Evolutionary conservation across 1,140 invertebrate species (phyloP), one percentile per base, ranked within the genome.

Genomic region (Mactra quadrangularis): DNA sequence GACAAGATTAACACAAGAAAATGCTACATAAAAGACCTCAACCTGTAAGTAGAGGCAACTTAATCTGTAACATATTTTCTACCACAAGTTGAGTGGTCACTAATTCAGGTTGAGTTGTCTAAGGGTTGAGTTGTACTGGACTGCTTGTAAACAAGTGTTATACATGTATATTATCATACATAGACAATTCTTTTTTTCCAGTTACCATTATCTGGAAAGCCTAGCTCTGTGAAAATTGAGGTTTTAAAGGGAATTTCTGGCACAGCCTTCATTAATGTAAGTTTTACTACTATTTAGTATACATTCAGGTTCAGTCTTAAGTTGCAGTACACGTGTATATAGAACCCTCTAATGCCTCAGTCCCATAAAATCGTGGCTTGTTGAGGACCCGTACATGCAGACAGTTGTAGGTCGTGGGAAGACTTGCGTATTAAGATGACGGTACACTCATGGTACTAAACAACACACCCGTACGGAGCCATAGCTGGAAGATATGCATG

Each of bases 231-330:
- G 6, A 38, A 41, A 9, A 33, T 29, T 29, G 71, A 15, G 15
- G 25, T 6, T 17, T 35, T 59, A 52, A 25, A 22, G 1, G 71
- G 53, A 9, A 1, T 3, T 31, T 2, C 1, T 27, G 71, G 71
- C 0, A 60, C 55, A 19, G 71, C 71, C 9, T 75, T 41, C 53
- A 29, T 75, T 9, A 75, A 75, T 60, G 71, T 75, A 75, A 38
- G 71, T 38, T 15, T 7, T 70, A 25, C 3, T 41, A 3, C 29
- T 70, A 70, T 22, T 70, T n/a, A 1, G 3, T 11, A 45, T 47
- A 25, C 9, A 33, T 13, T 1, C 17, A 35, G 4, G 7, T 19
- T 3, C 0, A 19, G n/a, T 33, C 13, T 19, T 41, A 31, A 15
- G 22, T 4, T 35, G 31, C n/a, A n/a, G 17, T 41, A 2, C 17